phyloP scores from a whole-genome alignment of 2,797 vertebrate genomes.

The Limosa lapponica region DNA sequence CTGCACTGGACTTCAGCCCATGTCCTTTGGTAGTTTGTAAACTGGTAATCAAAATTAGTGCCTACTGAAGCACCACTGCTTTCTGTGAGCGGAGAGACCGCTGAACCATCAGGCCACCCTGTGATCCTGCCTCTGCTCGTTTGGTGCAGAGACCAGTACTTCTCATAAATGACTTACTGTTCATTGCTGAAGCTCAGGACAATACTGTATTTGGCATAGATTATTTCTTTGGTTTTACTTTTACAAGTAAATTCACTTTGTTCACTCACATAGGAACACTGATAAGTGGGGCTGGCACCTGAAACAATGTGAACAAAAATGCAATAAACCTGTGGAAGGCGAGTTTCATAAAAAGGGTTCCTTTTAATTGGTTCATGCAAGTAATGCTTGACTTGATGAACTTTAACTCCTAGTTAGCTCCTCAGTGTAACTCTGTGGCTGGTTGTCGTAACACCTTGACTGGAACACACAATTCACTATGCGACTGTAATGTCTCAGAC shows the following conservation, averaged over 20 bases:
- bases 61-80: not conserved
- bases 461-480: not conserved
- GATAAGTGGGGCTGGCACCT: not conserved
- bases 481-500: not conserved
- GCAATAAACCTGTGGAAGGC: not conserved
- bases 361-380: not conserved
- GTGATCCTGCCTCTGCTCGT: not conserved
- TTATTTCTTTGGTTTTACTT: not conserved
- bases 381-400: not conserved
- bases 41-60: not conserved
- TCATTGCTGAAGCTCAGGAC: not conserved
- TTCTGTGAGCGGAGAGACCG: not conserved
- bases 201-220: not conserved
- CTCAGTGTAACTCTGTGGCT: not conserved
- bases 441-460: not conserved
- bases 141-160: not conserved
- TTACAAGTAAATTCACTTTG: not conserved
- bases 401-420: not conserved
- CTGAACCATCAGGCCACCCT: not conserved
- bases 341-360: not conserved
- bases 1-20: not conserved
- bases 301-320: not conserved
- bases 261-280: not conserved
- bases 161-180: not conserved
- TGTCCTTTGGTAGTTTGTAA: not conserved